Conservation (phyloP, 2,113 vertebrate species). For the Engystomops pustulosus region DNA sequence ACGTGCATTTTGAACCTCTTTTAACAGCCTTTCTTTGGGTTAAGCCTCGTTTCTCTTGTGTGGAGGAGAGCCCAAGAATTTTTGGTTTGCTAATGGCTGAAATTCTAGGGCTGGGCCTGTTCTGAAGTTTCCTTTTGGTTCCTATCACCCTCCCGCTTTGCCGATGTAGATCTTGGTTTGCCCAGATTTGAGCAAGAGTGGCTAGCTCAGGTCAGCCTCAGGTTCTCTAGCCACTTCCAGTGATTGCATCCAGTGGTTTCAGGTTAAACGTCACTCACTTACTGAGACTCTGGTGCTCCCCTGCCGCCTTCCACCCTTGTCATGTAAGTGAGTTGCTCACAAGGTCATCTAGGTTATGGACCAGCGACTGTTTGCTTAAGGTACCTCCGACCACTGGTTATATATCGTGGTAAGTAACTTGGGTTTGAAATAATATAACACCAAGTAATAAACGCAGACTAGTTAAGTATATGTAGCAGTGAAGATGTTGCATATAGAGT, state of each 20-base stretch:
- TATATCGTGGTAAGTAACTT: constrained; percentile 89
- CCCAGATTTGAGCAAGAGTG: constrained; percentile 84
- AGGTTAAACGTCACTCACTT: constrained; percentile 64
- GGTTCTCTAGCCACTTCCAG: constrained; percentile 79
- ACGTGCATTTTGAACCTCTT: constrained; percentile 78
- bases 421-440: constrained; percentile 73
- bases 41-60: constrained; percentile 82
- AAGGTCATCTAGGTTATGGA: constrained; percentile 83
- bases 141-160: constrained; percentile 93
- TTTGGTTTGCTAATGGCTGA: constrained; percentile 73
- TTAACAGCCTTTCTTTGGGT: constrained; percentile 82
- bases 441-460: constrained; percentile 36
- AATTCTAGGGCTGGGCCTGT: constrained; percentile 83
- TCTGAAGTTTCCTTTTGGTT: constrained; percentile 94
- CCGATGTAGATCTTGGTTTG: constrained; percentile 93
- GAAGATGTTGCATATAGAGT: constrained; percentile 43
- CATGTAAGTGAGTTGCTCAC: constrained; percentile 71
- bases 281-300: constrained; percentile 68
- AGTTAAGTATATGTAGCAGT: constrained; percentile 34
- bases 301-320: constrained; percentile 73
- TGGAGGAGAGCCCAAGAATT: constrained; percentile 75
- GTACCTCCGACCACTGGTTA: constrained; percentile 74
- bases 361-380: constrained; percentile 93
- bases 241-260: constrained; percentile 76
- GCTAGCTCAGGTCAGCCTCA: constrained; percentile 96